Conservation (phyloP, 2,797 vertebrate genomes). For the Notolepis coatsorum region DNA sequence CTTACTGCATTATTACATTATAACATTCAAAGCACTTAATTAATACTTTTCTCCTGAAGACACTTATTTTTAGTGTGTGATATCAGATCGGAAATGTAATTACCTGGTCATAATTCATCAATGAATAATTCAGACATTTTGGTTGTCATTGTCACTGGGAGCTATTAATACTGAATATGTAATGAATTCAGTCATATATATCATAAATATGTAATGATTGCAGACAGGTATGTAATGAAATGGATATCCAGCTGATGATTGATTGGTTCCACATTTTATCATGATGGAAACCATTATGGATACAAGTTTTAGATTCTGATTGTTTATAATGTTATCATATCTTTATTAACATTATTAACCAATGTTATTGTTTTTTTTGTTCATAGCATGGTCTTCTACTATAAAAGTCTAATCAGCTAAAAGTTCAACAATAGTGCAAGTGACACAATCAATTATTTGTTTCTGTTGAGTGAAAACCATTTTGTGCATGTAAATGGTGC, state of each 20-base stretch:
- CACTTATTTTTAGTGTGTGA: slow-evolving; percentile 57
- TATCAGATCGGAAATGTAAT: slow-evolving; percentile 60
- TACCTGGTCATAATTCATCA: slow-evolving; percentile 60
- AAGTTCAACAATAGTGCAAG: no score
- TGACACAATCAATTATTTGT: no score
- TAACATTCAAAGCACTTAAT: slow-evolving; percentile 19
- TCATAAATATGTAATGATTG: slow-evolving; percentile 1
- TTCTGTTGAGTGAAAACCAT: no score
- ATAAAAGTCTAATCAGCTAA: no score
- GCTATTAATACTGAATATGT: slow-evolving; percentile 60
- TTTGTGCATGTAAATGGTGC: no score
- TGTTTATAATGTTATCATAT: no score
- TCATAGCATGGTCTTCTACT: no score
- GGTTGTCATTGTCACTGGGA: slow-evolving; percentile 42
- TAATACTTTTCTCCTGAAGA: slow-evolving; percentile 9
- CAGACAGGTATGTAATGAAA: slow-evolving; percentile 45
- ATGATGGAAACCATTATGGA: no score
- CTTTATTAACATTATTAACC: no score
- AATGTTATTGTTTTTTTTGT: no score
- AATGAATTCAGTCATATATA: slow-evolving; percentile 30
- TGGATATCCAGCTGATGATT: slow-evolving; percentile 28
- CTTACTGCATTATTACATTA: background rate
- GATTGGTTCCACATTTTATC: slow-evolving; percentile 21
- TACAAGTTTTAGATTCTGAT: no score
- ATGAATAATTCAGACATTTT: slow-evolving; percentile 71